Base-by-base conservation (phyloP, 2,797 vertebrate species). In the Anisognathus igniventris region DNA sequence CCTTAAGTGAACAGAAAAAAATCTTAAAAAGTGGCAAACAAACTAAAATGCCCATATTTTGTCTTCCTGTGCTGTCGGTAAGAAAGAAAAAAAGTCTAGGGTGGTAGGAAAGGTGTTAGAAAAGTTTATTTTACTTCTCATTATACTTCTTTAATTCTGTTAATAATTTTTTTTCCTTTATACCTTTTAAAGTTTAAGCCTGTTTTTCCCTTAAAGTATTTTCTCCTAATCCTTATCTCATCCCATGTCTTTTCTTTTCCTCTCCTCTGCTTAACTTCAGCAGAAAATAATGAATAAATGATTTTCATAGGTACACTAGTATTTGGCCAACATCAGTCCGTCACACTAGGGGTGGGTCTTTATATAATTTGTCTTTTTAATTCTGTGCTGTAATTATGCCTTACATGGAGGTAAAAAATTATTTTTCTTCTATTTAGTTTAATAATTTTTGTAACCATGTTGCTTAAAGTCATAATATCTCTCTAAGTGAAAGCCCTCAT, bases 61-160 rank as follows among this genome's bases (percentile, higher is more conserved):
- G 10, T 33, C 35, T 75, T 10, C 18, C 24, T 40, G 10, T 1
- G 1, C 23, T 50, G 10, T n/a, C 1, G 2, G 30, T 50, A 40
- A 40, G 35, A 75, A 61, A 40, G 35, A 17, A 21, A 50, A 48
- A 61, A n/a, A n/a, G 14, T 2, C 19, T 22, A 33, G 19, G 8
- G 14, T 31, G 6, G 71, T 48, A 8, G 28, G 8, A 50, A 61
- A 27, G 11, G 11, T 61, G 18, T 40, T 75, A 9, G 21, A 40
- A n/a, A 33, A 17, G 33, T 39, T 23, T 23, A 30, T 35, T 66
- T 66, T 28, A 21, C 24, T n/a, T 60, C 10, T 21, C 14, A 48
- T 60, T 60, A 6, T 17, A 40, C 10, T 27, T 74, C 17, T 60
- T 40, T 28, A 50, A 33, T 40, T 50, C 7, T 50, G 5, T 21